These are phyloP conservation scores for Enteromius anoplus DNA, from an alignment of 2,797 vertebrate species.

Conservation along the genomic window DNA sequence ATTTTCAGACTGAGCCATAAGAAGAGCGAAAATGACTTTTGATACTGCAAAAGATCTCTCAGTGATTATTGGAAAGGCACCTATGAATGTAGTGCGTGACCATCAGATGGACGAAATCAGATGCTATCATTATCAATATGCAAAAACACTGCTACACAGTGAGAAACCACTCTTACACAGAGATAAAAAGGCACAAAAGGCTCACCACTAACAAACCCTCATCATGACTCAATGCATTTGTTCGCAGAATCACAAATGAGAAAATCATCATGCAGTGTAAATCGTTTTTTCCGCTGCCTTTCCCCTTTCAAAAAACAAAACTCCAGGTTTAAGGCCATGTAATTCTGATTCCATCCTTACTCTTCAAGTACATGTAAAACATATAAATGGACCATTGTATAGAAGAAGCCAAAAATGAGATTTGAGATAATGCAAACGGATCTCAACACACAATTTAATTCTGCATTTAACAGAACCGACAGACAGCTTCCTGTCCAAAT, in stretches of 20 bases:
- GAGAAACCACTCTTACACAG: neutral
- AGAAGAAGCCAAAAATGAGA: slow-evolving; percentile 68
- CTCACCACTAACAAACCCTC: neutral
- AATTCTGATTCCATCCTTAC: slow-evolving; percentile 21
- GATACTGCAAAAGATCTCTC: slow-evolving; percentile 1
- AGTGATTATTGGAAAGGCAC: slow-evolving; percentile 8
- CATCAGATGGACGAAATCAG: neutral
- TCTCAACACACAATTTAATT: slow-evolving; percentile 55
- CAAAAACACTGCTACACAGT: slow-evolving; percentile 1
- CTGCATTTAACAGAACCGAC: slow-evolving; percentile 66
- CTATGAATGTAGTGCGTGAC: neutral
- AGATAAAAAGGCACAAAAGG: neutral
- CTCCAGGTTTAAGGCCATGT: slow-evolving; percentile 14
- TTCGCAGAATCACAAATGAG: neutral
- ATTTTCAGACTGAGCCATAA: slow-evolving; percentile 11
- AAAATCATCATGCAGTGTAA: neutral
- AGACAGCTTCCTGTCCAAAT: slow-evolving; percentile 59
- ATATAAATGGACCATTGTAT: slow-evolving; percentile 59
- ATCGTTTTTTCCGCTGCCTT: slow-evolving; percentile 23
- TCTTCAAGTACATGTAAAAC: slow-evolving; percentile 62
- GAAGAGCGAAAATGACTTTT: slow-evolving; percentile 26
- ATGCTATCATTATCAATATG: slow-evolving; percentile 3
- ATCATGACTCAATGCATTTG: slow-evolving; percentile 14
- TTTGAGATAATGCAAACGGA: slow-evolving; percentile 28
- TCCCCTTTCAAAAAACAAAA: slow-evolving; percentile 1